Conservation (phyloP, 1,140 invertebrate genomes). For the Hormaphis cornu region DNA sequence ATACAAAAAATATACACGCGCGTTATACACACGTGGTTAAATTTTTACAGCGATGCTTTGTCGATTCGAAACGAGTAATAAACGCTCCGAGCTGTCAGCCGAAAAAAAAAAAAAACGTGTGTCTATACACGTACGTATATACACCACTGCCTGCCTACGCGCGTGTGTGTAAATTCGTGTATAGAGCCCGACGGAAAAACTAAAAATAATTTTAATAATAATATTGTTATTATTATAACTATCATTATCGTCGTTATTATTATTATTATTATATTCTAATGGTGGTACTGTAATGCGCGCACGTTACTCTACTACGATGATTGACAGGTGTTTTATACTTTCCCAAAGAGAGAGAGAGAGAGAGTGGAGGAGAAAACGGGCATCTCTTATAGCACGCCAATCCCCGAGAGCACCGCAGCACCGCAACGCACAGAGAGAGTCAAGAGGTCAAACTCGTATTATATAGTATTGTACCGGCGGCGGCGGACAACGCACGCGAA, state of each 20-base stretch:
- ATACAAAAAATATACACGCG: not conserved
- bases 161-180: no score
- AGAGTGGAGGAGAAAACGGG: not conserved
- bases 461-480: no score
- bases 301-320: slow-evolving; percentile 20
- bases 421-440: not conserved
- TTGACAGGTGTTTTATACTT: slow-evolving; percentile 17
- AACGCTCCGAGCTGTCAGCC: slow-evolving; percentile 15
- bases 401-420: no score
- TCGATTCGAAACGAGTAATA: slow-evolving; percentile 14
- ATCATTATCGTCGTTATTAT: slow-evolving; percentile 2
- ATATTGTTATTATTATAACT: not conserved
- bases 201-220: slow-evolving; percentile 24
- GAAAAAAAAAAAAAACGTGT: slow-evolving; percentile 1
- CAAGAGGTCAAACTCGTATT: slow-evolving; percentile 20
- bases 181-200: not conserved
- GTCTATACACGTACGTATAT: not conserved
- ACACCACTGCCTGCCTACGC: no score
- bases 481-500: slow-evolving; percentile 12
- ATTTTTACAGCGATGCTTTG: not conserved
- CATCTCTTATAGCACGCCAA: slow-evolving; percentile 10
- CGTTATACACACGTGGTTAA: not conserved
- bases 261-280: slow-evolving; percentile 7
- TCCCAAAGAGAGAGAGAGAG: no score
- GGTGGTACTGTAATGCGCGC: not conserved